A percentile compares a stretch with the other conserved stretches of the same genome.
Evolutionary conservation across 1,140 invertebrate genomes (phyloP).

Genomic region (Prorops nasuta): DNA sequence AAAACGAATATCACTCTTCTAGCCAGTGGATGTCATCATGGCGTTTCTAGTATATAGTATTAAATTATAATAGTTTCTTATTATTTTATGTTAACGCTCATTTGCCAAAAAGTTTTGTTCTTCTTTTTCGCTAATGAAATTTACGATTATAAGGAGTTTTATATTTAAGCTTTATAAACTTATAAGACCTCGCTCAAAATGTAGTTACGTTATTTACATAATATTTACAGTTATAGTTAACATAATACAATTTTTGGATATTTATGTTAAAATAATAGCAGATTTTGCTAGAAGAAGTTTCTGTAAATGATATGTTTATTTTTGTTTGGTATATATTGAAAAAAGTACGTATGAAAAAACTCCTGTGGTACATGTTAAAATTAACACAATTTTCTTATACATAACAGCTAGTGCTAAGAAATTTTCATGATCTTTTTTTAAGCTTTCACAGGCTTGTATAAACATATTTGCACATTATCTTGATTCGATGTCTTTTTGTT

Average conservation of each 20-base stretch:
- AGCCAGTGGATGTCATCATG: neutral
- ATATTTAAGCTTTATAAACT: neutral
- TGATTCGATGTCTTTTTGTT: neutral
- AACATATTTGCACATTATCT: neutral
- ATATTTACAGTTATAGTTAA: slow-evolving; percentile 18
- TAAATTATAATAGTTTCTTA: no score
- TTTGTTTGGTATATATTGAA: neutral
- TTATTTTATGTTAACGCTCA: no score
- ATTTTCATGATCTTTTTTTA: neutral
- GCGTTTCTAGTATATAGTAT: neutral
- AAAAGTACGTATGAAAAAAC: slow-evolving; percentile 22
- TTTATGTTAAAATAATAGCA: neutral
- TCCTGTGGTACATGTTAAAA: slow-evolving; percentile 16
- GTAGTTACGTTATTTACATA: slow-evolving; percentile 21
- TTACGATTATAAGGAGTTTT: neutral
- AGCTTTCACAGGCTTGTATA: neutral
- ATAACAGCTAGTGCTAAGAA: slow-evolving; percentile 10
- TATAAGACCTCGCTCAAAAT: neutral
- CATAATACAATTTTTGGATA: neutral
- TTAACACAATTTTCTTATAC: slow-evolving; percentile 14
- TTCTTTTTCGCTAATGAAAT: no score
- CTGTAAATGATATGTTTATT: neutral
- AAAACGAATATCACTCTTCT: neutral
- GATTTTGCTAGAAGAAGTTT: neutral
- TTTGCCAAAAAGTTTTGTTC: no score